These are phyloP conservation scores for Alca torda DNA, from an alignment of 2,797 vertebrate species.

Conservation along the genomic window DNA sequence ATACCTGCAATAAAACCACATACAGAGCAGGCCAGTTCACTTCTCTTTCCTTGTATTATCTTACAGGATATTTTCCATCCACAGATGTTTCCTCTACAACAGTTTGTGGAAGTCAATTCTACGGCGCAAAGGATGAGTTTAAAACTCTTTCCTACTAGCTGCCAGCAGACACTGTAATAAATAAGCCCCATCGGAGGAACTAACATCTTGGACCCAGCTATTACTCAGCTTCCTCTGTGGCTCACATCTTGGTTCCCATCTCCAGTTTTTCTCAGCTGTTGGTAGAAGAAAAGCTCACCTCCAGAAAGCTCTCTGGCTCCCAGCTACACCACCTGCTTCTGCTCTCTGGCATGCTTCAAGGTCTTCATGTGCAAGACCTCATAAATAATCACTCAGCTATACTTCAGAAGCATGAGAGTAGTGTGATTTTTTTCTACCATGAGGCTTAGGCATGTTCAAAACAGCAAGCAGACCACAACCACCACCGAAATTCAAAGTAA, in stretches of 20 bases:
- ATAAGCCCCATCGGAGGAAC: not conserved
- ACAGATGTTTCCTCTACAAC: constrained; percentile 49
- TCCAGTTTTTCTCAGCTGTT: not conserved
- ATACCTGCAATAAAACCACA: not conserved
- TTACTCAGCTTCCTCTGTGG: constrained; percentile 16
- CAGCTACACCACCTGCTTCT: not conserved
- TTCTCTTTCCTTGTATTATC: constrained; percentile 38
- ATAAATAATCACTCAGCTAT: not conserved
- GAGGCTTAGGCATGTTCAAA: not conserved
- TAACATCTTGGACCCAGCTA: not conserved
- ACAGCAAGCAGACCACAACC: not conserved
- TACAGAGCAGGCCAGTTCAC: not conserved
- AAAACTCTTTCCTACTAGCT: not conserved
- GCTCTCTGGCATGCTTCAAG: not conserved
- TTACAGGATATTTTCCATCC: constrained; percentile 14
- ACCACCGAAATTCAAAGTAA: not conserved
- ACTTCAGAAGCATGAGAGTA: not conserved
- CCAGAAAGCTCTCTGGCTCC: not conserved
- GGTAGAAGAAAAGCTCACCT: not conserved
- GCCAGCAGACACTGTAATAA: not conserved
- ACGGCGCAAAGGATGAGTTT: not conserved
- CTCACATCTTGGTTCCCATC: not conserved
- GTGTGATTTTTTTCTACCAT: not conserved
- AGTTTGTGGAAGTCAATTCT: constrained; percentile 12
- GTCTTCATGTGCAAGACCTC: not conserved